phyloP scores from a whole-genome alignment of 2,113 vertebrate genomes.

The Notothenia rossii region DNA sequence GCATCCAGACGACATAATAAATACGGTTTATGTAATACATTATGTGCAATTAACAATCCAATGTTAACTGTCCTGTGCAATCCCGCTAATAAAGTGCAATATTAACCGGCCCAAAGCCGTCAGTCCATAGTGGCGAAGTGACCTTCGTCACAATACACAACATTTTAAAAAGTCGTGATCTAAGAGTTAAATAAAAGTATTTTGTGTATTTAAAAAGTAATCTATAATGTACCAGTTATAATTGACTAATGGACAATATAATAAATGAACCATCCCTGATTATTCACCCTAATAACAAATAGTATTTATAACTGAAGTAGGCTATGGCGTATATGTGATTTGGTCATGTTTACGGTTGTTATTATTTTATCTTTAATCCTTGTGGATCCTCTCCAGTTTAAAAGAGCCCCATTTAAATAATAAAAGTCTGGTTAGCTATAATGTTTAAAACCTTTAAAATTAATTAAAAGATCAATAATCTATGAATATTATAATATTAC shows the following conservation, averaged over 20 bases:
- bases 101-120: too few relatives aligned
- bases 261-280: background rate
- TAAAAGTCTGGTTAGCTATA: background rate
- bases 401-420: background rate
- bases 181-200: background rate
- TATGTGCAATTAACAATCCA: too few relatives aligned
- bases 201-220: background rate
- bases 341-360: too few relatives aligned
- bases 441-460: background rate
- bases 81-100: too few relatives aligned
- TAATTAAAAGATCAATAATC: background rate
- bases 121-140: too few relatives aligned
- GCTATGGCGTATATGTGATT: too few relatives aligned
- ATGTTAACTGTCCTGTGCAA: too few relatives aligned
- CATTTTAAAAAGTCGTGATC: background rate
- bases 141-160: too few relatives aligned
- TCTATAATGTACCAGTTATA: background rate
- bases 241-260: background rate
- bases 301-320: too few relatives aligned
- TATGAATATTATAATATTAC: background rate
- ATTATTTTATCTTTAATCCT: background rate
- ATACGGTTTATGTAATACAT: too few relatives aligned
- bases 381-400: background rate
- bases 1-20: too few relatives aligned
- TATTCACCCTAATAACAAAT: background rate